These are phyloP conservation scores for Macrostomum cliftonense DNA, from an alignment of 2,888 invertebrate genomes.

Conservation along the genomic window DNA sequence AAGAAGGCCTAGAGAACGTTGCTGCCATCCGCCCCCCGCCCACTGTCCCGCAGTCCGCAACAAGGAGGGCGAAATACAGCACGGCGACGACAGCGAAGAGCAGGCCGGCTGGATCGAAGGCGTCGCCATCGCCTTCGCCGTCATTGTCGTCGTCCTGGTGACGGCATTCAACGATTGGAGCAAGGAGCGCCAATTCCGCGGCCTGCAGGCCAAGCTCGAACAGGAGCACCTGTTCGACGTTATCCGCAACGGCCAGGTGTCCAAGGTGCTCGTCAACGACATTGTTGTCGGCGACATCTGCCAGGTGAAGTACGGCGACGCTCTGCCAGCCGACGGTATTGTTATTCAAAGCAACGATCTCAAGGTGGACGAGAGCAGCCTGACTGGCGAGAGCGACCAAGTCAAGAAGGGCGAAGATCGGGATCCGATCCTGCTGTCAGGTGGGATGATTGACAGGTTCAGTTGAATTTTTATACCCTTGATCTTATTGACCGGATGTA, in stretches of 20 bases:
- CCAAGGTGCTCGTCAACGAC: slow-evolving; percentile 82
- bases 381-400: slow-evolving; percentile 98
- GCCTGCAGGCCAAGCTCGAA: slow-evolving; percentile 87
- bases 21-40: too few relatives aligned
- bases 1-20: too few relatives aligned
- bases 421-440: slow-evolving; percentile 89
- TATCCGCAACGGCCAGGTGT: slow-evolving; percentile 71
- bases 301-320: slow-evolving; percentile 61
- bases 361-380: slow-evolving; percentile 92
- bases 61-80: neutral
- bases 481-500: too few relatives aligned
- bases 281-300: slow-evolving; percentile 96
- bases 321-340: slow-evolving; percentile 89
- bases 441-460: too few relatives aligned
- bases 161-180: slow-evolving; percentile 99
- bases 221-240: slow-evolving; percentile 96
- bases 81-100: neutral
- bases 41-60: too few relatives aligned
- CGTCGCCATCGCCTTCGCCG: slow-evolving; percentile 91
- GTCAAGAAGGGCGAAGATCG: slow-evolving; percentile 80
- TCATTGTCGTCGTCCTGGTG: slow-evolving; percentile 93
- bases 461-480: too few relatives aligned
- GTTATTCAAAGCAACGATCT: slow-evolving; percentile 94
- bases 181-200: slow-evolving; percentile 96
- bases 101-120: slow-evolving; percentile 81